Percentiles rank a stretch among this genome's conserved stretches.
Conservation (phyloP, 2,113 vertebrate species). For the Todiramphus saurophagus region DNA sequence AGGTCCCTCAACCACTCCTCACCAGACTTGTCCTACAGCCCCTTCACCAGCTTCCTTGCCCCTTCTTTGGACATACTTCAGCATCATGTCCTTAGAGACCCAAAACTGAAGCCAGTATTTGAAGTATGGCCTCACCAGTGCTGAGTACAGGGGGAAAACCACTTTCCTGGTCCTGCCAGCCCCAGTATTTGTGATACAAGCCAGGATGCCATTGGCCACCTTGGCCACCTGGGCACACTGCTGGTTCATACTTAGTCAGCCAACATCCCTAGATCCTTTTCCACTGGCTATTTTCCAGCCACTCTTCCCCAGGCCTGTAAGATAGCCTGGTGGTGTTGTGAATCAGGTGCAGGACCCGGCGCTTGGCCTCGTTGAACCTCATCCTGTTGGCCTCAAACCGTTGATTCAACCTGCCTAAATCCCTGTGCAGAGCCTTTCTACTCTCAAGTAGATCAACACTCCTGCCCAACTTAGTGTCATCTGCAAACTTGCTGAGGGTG, state of each 20-base stretch:
- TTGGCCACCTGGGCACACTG: not conserved
- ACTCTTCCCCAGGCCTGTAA: not conserved
- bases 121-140: not conserved
- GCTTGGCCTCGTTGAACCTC: too few species aligned
- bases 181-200: not conserved
- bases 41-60: not conserved
- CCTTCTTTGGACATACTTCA: not conserved
- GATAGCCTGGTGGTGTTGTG: not conserved
- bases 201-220: not conserved
- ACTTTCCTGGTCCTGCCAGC: not conserved
- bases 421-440: not conserved
- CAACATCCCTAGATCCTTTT: not conserved
- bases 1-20: not conserved
- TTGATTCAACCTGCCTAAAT: not conserved
- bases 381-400: too few species aligned
- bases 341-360: not conserved
- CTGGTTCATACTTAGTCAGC: not conserved
- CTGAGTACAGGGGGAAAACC: not conserved
- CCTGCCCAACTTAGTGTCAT: not conserved
- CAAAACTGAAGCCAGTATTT: not conserved
- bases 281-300: not conserved
- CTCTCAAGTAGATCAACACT: not conserved
- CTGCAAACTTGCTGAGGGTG: not conserved
- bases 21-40: not conserved
- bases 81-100: not conserved